Base-by-base conservation (phyloP, 2,888 invertebrate species). In the Biston stratarius region DNA sequence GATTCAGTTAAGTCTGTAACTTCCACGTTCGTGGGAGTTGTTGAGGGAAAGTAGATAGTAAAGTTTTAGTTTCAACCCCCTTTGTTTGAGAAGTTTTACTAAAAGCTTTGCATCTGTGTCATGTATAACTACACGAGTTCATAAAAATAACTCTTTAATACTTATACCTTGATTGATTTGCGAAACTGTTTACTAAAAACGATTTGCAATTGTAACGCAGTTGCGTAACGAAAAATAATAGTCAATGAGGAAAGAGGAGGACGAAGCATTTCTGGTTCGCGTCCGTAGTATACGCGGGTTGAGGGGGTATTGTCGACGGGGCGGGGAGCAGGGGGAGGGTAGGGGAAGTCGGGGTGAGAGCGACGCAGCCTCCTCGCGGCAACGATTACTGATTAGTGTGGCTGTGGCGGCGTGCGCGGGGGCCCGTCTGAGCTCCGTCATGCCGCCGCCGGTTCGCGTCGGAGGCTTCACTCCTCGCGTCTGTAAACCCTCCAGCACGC, bases 351-450 rank as follows among this genome's bases (percentile, higher is more conserved):
- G 75, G 71, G 76, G 72, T 73, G 78, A 81, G 84, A 84, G 88
- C 87, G 88, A 88, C 92, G 91, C 93, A 93, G 93, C 93, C 92
- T 93, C 93, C 90, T 86, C 90, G 90, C 90, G 88, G 86, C 94
- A 94, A 94, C 94, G 94, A 94, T 94, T 94, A 94, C 94, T 94
- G 94, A 94, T 94, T 94, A 94, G 94, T 94, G 90, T 91, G 90
- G 88, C 91, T 94, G 89, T 89, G 90, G 89, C 91, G 90, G 91
- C 87, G 90, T 81, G 88, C 84, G 86, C 86, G 91, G 91, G 88
- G 86, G 85, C 86, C 86, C 90, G 91, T 86, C 83, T 82, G 77
- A 80, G 82, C 79, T 83, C 83, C 79, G 79, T 76, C 70, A 87
- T 87, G 90, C 87, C 88, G 85, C 87, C 89, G 83, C 86, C 85